Base-by-base conservation (phyloP, 1,140 invertebrate genomes). In the Meteorus sp. region DNA sequence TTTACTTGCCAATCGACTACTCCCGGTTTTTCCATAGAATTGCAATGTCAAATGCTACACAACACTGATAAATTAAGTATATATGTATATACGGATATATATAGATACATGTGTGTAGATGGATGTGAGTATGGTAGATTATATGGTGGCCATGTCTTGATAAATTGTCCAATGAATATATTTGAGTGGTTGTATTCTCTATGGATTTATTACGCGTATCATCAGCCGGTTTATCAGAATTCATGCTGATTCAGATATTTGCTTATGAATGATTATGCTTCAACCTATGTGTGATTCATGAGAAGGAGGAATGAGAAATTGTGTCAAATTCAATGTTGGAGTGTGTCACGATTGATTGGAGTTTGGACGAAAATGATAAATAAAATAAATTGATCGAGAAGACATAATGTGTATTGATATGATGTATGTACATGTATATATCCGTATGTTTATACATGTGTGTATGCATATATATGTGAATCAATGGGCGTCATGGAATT, bases 1-100 rank as follows among this genome's bases (percentile, higher is more conserved):
- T 22, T 47, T 47, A 25, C 44, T 22, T 47, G 44, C 44, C 44
- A 47, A 25, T 47, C 20, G 33, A 11, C 33, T n/a, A 35, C 9
- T 35, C 44, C 44, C 25, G 20, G 23, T 47, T 47, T 20, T 27
- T n/a, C 44, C 11, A n/a, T 9, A 23, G 3, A 3, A 25, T 47
- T 11, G 3, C 20, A 47, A 22, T 47, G 11, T 23, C 20, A 43
- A 15, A 13, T 13, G 39, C n/a, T n/a, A n/a, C n/a, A n/a, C n/a
- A n/a, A n/a, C n/a, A n/a, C n/a, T n/a, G n/a, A n/a, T n/a, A n/a
- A n/a, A n/a, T n/a, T n/a, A n/a, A n/a, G n/a, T n/a, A n/a, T 13
- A 33, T 8, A 33, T 33, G n/a, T 1, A 33, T 33, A 33, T 20
- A 20, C 22, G 22, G 20, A 37, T 37, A 37, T 13, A n/a, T n/a